phyloP scores from a whole-genome alignment of 2,113 vertebrate species.

The Tragulus kanchil region DNA sequence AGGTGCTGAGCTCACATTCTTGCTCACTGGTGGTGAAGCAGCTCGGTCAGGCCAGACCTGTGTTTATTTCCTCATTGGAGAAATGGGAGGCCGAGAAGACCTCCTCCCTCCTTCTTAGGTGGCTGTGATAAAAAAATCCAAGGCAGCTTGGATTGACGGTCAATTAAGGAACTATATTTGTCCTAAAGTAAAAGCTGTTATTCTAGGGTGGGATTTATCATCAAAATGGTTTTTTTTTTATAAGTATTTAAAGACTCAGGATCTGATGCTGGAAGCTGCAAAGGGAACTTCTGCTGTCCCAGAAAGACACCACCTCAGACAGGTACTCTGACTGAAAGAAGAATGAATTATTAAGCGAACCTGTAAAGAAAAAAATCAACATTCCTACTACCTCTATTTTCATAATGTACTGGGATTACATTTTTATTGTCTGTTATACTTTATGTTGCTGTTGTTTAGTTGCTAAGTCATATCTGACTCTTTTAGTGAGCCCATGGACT shows the following conservation, averaged over 20 bases:
- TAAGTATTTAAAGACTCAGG: not conserved
- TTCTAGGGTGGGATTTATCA: not conserved
- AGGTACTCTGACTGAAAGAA: not conserved
- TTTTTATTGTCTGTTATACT: not conserved
- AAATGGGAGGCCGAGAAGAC: not conserved
- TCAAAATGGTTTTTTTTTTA: not conserved
- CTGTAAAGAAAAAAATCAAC: not conserved
- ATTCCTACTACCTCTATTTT: not conserved
- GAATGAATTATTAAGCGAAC: slow-evolving; percentile 27
- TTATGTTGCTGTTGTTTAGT: not conserved
- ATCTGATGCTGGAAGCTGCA: not conserved
- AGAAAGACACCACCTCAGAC: not conserved
- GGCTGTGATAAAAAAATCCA: not conserved
- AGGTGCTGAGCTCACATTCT: not conserved
- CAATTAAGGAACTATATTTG: not conserved
- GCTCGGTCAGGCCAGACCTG: not conserved
- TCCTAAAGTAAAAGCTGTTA: not conserved
- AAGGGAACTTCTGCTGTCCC: not conserved
- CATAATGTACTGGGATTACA: not conserved
- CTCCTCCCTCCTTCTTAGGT: not conserved
- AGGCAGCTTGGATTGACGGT: not conserved
- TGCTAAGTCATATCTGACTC: accelerated
- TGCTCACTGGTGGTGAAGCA: not conserved
- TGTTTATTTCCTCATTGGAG: not conserved
- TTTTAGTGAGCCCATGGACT: not conserved